A percentile compares a stretch with the other conserved stretches of the same genome.
These are phyloP conservation scores for Oreonectes daqikongensis DNA, from an alignment of 2,797 vertebrate species.

Conservation along the genomic window DNA sequence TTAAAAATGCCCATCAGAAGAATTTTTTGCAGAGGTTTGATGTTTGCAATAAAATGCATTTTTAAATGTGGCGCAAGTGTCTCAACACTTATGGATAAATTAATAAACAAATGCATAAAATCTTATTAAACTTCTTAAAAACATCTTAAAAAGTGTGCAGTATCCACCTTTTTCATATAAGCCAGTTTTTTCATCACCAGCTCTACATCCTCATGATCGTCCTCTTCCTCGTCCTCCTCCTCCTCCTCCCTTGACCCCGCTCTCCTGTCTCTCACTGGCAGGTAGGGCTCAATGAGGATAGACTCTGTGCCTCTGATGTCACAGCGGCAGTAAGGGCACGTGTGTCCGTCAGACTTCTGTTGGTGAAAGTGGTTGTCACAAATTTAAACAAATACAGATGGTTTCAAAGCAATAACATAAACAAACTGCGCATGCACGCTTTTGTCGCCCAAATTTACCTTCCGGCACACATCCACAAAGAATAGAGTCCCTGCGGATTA, in stretches of 20 bases:
- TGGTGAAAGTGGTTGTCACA: background rate
- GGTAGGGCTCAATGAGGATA: conserved; percentile 72
- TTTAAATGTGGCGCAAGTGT: too few relatives aligned
- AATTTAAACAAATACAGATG: too few relatives aligned
- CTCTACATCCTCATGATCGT: conserved; percentile 75
- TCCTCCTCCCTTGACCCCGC: conserved; percentile 10
- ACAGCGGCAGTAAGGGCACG: conserved; percentile 87
- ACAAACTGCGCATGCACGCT: too few relatives aligned
- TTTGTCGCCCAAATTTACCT: too few relatives aligned
- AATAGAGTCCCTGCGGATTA: too few relatives aligned
- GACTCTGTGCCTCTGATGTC: conserved; percentile 81
- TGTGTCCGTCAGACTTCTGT: conserved; percentile 79
- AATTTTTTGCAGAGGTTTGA: too few relatives aligned
- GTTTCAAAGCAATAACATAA: too few relatives aligned
- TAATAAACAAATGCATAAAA: too few relatives aligned
- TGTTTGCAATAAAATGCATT: too few relatives aligned
- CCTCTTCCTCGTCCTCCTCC: conserved; percentile 38
- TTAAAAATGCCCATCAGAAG: too few relatives aligned
- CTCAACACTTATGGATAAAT: too few relatives aligned
- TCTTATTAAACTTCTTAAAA: background rate
- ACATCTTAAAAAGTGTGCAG: background rate
- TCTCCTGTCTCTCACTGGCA: conserved; percentile 27
- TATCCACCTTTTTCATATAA: conserved; percentile 66
- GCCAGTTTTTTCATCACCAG: conserved; percentile 72
- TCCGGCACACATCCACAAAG: too few relatives aligned